Conservation (phyloP, 2,888 invertebrate species). For the Blastobasis lacticolella region DNA sequence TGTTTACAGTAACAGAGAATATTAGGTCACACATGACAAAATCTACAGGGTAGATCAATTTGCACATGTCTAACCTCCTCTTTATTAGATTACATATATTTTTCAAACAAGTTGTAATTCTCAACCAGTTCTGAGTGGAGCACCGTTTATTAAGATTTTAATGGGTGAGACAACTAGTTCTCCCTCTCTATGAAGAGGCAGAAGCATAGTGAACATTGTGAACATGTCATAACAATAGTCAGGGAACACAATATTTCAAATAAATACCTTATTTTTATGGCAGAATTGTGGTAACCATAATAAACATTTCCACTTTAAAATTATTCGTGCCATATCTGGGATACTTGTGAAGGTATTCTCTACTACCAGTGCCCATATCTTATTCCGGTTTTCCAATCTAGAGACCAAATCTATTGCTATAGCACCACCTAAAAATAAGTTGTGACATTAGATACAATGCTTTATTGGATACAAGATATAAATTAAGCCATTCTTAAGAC, state of each 20-base stretch:
- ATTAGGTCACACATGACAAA: too few species aligned
- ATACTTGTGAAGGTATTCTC: constrained; percentile 98
- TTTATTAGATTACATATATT: too few species aligned
- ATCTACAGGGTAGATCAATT: too few species aligned
- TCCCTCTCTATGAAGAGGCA: too few species aligned
- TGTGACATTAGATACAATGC: too few species aligned
- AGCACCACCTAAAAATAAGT: constrained; percentile 81
- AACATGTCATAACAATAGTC: not conserved
- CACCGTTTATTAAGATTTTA: too few species aligned
- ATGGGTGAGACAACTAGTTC: too few species aligned
- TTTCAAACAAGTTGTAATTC: too few species aligned
- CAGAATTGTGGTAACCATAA: constrained; percentile 86
- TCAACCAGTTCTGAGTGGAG: too few species aligned
- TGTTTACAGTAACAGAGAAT: too few species aligned
- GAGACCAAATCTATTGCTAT: constrained; percentile 91
- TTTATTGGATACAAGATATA: too few species aligned
- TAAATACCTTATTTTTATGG: constrained; percentile 91
- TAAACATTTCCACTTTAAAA: constrained; percentile 83
- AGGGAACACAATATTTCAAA: not conserved
- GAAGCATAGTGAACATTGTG: not conserved
- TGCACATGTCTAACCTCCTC: too few species aligned
- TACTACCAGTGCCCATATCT: constrained; percentile 89
- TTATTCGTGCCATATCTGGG: constrained; percentile 91
- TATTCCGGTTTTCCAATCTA: constrained; percentile 81
- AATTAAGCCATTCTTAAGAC: constrained; percentile 6